Base-by-base conservation (phyloP, 2,113 vertebrate species). In the Trematomus loennbergii region DNA sequence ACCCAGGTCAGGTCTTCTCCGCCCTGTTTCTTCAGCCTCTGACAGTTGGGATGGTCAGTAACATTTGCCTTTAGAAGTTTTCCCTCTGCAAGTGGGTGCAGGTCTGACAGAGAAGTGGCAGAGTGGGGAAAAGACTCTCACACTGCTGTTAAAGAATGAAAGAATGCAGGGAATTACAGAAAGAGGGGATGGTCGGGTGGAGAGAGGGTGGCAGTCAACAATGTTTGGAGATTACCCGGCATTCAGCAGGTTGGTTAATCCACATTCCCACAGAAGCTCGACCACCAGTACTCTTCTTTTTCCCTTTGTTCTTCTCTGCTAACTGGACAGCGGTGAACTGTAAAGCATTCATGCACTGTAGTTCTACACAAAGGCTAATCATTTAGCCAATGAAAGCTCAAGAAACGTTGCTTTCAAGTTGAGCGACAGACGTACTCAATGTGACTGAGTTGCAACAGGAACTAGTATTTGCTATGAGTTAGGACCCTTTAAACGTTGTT, bases 151-250 rank as follows among this genome's bases (percentile, higher is more conserved):
- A 91, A 93, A 85, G 79, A 92, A 90, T 85, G 85, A 92, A 94
- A 93, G 93, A 94, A 95, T 94, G 87, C 63, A 36, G 82, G 91
- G 88, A 88, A 91, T 93, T 92, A 79, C 73, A 61, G 68, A 22
- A 78, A 73, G 84, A 70, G 79, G 81, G 87, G 61, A 12, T 13
- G 63, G 82, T 20, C 20, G n/a, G 29, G 65, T 7, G 4, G 58
- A 67, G 81, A 63, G 87, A 81, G 65, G 88, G 82, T 85, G 67
- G 82, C 84, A 65, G 85, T 71, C 64, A 78, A 76, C 66, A 79
- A 50, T 83, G 75, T 84, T 59, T 48, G 87, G 64, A 86, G 82
- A 83, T 78, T 78, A 84, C 89, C 85, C 68, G 88, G 80, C 87
- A 78, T 29, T 78, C 16, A 86, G 78, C 75, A 71, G 61, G 78